Evolutionary conservation across 2,888 invertebrate species (phyloP), one percentile per base, ranked within the genome.

Genomic region (Hypsopygia costalis): DNA sequence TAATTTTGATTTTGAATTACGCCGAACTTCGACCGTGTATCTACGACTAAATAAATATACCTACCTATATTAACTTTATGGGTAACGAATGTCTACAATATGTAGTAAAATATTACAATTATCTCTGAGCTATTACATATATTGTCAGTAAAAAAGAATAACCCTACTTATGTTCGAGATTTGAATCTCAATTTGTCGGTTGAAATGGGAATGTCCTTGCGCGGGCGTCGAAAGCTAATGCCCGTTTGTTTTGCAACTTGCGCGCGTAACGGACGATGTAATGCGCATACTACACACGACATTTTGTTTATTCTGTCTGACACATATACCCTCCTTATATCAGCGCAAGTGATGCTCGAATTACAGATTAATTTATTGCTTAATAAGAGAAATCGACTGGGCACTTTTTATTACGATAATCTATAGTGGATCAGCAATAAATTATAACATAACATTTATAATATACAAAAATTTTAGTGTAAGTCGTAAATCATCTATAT

Each of bases 221-320:
- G 71, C 59, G 47, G 61, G 59, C 58, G 60, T 69, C 56, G 75
- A 76, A 76, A 77, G 75, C 71, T 68, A 67, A 71, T 62, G 55
- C 50, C 52, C 68, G 69, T 64, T 63, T 63, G 62, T 82, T 79
- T 79, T 74, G 83, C 80, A 83, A 82, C 68, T 64, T 59, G 58
- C 60, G 57, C 53, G 63, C 69, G 77, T 72, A 75, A 74, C 69
- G 49, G 51, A 32, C 58, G 68, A 71, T 74, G 77, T 62, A 55
- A 60, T 55, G 52, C 43, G 81, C 75, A 83, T 78, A 71, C 50
- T 43, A 40, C 62, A 73, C 63, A 47, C 32, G 52, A 46, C 31
- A 31, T 36, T 35, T 36, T 22, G n/a, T 25, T 25, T 25, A 37
- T 46, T 43, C 52, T 62, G 62, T 58, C 52, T 52, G 60, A 55